Evolutionary conservation across 2,113 vertebrate species (phyloP).

Genomic region (Oxygymnocypris stewartii): DNA sequence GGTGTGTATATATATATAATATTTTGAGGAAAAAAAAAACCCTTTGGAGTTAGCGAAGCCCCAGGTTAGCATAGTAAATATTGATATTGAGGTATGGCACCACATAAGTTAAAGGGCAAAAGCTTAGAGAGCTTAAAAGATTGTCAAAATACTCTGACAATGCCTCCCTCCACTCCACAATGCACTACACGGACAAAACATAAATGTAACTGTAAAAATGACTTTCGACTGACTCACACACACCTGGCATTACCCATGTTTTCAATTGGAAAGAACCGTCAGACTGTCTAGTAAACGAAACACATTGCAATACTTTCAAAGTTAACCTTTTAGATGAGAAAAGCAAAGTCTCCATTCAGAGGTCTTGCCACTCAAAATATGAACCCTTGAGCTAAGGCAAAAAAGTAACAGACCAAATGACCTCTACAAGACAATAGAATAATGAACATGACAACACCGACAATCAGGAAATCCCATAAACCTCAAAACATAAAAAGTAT

Average conservation of each 20-base stretch:
- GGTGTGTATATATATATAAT: neutral
- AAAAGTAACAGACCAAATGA: conserved; percentile 29
- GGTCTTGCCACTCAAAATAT: neutral
- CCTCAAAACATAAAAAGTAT: neutral
- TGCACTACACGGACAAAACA: conserved; percentile 66
- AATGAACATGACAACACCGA: neutral
- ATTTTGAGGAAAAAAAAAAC: conserved; percentile 41
- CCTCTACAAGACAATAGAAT: conserved; percentile 1
- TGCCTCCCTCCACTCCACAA: conserved; percentile 44
- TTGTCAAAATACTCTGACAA: conserved; percentile 60
- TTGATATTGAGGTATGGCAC: conserved; percentile 74
- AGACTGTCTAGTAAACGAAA: conserved; percentile 9
- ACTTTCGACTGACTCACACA: conserved; percentile 32
- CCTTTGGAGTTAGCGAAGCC: conserved; percentile 55
- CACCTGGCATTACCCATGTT: neutral
- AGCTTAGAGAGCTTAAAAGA: conserved; percentile 54
- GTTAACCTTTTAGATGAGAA: no score
- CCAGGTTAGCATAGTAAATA: conserved; percentile 64
- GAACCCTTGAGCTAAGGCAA: conserved; percentile 25
- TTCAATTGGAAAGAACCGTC: conserved; percentile 7
- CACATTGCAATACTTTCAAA: conserved; percentile 18
- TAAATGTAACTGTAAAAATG: conserved; percentile 63
- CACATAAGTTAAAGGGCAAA: conserved; percentile 62
- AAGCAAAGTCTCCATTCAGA: neutral
- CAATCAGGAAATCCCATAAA: neutral